A percentile compares a stretch with the other conserved stretches of the same genome.
Evolutionary conservation across 2,888 invertebrate genomes (phyloP).

Genomic region (Ophion slaviceki): DNA sequence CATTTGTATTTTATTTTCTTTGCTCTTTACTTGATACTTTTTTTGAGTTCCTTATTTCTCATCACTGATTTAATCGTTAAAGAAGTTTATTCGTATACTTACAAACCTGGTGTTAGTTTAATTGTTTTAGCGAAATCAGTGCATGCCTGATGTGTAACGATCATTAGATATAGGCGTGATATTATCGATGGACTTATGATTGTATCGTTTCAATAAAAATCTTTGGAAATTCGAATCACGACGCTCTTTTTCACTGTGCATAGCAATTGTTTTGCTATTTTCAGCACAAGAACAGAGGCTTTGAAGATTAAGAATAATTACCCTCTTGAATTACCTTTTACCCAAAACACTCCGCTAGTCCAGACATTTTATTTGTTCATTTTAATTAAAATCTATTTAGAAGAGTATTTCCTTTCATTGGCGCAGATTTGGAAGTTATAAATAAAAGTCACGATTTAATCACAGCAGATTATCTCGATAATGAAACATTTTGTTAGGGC

Average conservation of each 20-base stretch:
- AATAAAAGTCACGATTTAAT: conserved; percentile 2
- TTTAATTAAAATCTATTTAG: not conserved
- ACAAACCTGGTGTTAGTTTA: not conserved
- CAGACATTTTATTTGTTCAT: not conserved
- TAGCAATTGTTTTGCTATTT: conserved; percentile 9
- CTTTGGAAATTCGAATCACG: conserved; percentile 15
- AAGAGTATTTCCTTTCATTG: not conserved
- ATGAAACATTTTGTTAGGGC: conserved; percentile 47
- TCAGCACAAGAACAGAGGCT: not conserved
- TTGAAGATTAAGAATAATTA: not conserved
- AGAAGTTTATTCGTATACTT: not conserved
- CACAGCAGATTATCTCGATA: conserved; percentile 40
- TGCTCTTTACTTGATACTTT: too few relatives aligned
- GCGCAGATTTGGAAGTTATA: not conserved
- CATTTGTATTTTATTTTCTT: too few relatives aligned
- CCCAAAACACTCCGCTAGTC: not conserved
- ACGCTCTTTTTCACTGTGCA: not conserved
- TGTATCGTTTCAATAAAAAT: not conserved
- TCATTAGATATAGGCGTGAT: conserved; percentile 28
- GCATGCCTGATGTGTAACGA: conserved; percentile 36
- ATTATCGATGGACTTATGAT: conserved; percentile 30
- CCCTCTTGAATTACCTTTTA: not conserved
- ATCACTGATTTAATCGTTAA: not conserved
- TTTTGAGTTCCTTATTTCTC: not conserved
- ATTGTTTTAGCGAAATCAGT: conserved; percentile 8